phyloP scores from a whole-genome alignment of 2,113 vertebrate species.

The Leptosomus discolor region DNA sequence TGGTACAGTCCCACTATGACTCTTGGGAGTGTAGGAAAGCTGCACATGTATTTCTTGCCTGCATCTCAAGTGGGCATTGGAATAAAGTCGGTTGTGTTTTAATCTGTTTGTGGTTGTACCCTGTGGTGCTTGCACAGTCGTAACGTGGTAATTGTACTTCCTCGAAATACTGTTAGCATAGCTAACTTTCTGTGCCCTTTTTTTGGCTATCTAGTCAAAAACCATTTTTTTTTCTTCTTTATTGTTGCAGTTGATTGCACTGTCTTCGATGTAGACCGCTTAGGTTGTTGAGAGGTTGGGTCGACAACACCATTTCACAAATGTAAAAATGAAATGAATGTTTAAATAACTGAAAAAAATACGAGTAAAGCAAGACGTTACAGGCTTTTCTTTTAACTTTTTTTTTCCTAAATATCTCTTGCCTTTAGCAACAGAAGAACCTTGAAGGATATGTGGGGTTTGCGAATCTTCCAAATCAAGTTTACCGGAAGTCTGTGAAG shows the following conservation, averaged over 20 bases:
- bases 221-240: too few relatives aligned
- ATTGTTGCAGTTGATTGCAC: neutral
- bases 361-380: neutral
- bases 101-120: neutral
- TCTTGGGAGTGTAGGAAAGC: neutral
- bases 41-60: rapidly evolving
- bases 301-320: neutral
- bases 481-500: constrained; percentile 98
- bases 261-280: neutral
- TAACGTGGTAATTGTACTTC: neutral
- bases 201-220: neutral
- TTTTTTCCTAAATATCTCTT: neutral
- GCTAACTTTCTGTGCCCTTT: neutral
- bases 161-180: neutral
- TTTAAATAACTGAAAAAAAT: neutral
- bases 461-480: constrained; percentile 98
- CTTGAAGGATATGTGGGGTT: constrained; percentile 99
- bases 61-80: neutral
- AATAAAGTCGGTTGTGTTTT: neutral
- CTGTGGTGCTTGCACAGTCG: neutral
- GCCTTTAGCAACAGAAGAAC: constrained; percentile 94
- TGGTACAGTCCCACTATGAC: neutral
- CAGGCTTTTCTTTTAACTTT: neutral
- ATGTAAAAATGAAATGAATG: neutral
- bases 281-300: neutral